Evolutionary conservation across 1,140 invertebrate species (phyloP).

Genomic region (Ditylenchus dipsaci): DNA sequence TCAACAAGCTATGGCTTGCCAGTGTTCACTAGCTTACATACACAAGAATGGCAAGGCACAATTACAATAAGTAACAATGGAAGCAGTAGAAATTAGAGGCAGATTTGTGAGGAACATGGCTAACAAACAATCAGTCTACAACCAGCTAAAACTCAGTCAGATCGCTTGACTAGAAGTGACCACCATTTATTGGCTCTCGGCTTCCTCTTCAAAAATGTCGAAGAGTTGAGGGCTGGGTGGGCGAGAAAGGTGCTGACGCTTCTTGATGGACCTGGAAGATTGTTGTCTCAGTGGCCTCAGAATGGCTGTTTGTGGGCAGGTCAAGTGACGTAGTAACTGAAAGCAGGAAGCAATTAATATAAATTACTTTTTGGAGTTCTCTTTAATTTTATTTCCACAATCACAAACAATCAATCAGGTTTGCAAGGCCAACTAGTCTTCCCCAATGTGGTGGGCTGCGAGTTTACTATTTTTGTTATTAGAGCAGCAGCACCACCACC

Average conservation of each 20-base stretch:
- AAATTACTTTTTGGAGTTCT: background rate
- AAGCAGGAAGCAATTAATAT: constrained; percentile 21
- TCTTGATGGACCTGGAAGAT: constrained; percentile 24
- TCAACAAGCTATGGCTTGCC: background rate
- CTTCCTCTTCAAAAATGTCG: constrained; percentile 43
- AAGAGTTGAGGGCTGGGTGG: constrained; percentile 48
- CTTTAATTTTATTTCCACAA: constrained; percentile 5
- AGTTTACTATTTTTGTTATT: too few species aligned
- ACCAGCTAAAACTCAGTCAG: too few species aligned
- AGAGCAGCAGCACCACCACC: too few species aligned
- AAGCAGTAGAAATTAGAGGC: too few species aligned
- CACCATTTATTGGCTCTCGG: background rate
- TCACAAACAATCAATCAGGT: background rate
- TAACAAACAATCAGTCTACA: too few species aligned
- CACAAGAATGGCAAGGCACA: background rate
- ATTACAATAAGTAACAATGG: too few species aligned
- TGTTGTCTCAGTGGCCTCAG: constrained; percentile 26
- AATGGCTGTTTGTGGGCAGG: constrained; percentile 45
- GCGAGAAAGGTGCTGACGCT: constrained; percentile 42
- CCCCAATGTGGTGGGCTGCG: too few species aligned
- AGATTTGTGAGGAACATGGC: too few species aligned
- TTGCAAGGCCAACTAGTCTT: background rate
- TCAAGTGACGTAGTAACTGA: constrained; percentile 47
- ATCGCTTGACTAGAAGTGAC: too few species aligned
- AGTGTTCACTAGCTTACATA: background rate